Base-by-base conservation (phyloP, 92 coral and sea anemone species). In the Paramuricea clavata region DNA sequence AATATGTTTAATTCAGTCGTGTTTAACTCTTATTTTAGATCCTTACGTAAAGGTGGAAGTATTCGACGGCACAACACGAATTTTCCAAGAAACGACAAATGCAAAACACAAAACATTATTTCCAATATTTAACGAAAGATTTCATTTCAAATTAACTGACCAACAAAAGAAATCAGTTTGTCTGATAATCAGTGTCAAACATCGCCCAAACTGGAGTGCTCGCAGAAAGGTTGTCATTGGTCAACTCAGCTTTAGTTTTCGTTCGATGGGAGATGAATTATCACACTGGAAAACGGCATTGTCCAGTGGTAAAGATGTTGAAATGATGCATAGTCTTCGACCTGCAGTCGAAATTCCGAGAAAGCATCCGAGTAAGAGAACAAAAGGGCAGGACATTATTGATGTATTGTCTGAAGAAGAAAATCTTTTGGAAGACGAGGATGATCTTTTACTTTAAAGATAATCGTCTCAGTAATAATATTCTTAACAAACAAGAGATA, bases 41-140 rank as follows among this genome's bases (percentile, higher is more conserved):
- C 81, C 99, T 6, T 96, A 94, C 78, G 97, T 95, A 74, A 94
- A 93, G 78, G 83, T 96, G 6, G 94, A 94, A 81, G 89, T 93
- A 31, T 94, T 96, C 17, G 96, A 95, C 35, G 97, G 98, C 49
- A 83, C 98, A 32, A 91, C 72, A 44, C 88, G 92, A 84, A 72
- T 94, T 30, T 93, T 84, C 59, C 80, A 86, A 34, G 89, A 86
- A 69, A 94, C 92, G 71, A 96, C 99, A 56, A 90, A 90, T 89
- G 81, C 89, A 15, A 88, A 87, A 16, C 86, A 89, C 91, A 96
- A 94, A 88, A 95, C 95, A 70, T 83, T 94, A 19, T 98, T 94
- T 78, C 99, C 99, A 19, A 54, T 34, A 23, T 94, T 83, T 79
- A 93, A 90, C 39, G 86, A 93, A 69, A 92, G 86, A 26, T 93